Evolutionary conservation across 2,113 vertebrate species (phyloP), one percentile per base, ranked within the genome.

Genomic region (Rostratula benghalensis): DNA sequence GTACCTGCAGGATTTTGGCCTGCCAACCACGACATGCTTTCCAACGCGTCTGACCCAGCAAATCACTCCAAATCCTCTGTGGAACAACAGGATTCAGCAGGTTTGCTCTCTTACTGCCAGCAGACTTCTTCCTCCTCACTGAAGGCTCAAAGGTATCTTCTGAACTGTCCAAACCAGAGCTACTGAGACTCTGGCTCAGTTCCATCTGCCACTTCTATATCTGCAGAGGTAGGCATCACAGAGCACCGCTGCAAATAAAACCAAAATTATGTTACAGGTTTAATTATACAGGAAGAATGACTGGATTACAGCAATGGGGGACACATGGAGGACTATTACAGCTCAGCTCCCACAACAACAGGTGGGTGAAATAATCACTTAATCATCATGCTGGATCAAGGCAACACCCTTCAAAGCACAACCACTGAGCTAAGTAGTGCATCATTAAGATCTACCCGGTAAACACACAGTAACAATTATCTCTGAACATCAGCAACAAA

Each of bases 111-210:
- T 53, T 53, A 31, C 45, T 71, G 60, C 30, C n/a, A 59, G 41
- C 24, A 64, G 37, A 54, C 33, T 68, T 41, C 85, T n/a, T 90
- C 90, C 23, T 94, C 87, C 70, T 94, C 35, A 0, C 84, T 91
- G 60, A 79, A 48, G 41, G 53, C 24, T 94, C 91, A 88, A 94
- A 97, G 10, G 92, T 82, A 31, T 78, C 94, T 64, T 75, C 92
- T 39, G 80, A 65, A 48, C 59, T 96, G 43, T 14, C 65, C 70
- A 73, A 70, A 59, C n/a, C 17, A 60, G 79, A 82, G 60, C 83
- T 95, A 48, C 77, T 21, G 13, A 4, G 31, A 14, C 41, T 90
- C 39, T 25, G 57, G 30, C 57, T 93, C 57, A 13, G 1, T 8
- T 54, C 89, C 65, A 16, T 56, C 39, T 6, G 27, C 30, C 24